These are phyloP conservation scores for Cotesia congregata DNA, from an alignment of 2,888 invertebrate species.

Conservation along the genomic window DNA sequence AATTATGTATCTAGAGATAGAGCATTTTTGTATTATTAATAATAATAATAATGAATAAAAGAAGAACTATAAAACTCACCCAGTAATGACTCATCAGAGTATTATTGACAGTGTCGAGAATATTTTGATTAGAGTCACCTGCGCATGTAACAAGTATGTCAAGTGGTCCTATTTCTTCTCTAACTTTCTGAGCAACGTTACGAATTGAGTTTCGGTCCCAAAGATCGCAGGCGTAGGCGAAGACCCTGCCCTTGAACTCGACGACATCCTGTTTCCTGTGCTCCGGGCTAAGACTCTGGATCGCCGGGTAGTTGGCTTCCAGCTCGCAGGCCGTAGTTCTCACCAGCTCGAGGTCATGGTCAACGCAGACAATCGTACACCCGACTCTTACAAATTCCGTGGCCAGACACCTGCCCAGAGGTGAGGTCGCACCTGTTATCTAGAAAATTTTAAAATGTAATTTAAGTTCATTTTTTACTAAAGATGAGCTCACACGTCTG, in stretches of 20 bases:
- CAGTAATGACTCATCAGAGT: slow-evolving; percentile 67
- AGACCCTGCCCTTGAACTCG: slow-evolving; percentile 43
- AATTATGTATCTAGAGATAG: too few species aligned
- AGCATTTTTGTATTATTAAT: neutral
- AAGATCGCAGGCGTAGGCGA: slow-evolving; percentile 59
- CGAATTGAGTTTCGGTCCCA: slow-evolving; percentile 56
- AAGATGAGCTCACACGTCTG: neutral
- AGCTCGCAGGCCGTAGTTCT: slow-evolving; percentile 49
- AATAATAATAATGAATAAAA: slow-evolving; percentile 6
- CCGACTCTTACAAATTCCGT: slow-evolving; percentile 61
- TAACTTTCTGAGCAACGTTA: slow-evolving; percentile 55
- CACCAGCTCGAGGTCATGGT: slow-evolving; percentile 51
- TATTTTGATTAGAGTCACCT: slow-evolving; percentile 53
- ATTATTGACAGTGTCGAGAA: slow-evolving; percentile 59
- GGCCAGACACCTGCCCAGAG: slow-evolving; percentile 58
- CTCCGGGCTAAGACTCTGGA: slow-evolving; percentile 48
- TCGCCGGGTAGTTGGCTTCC: slow-evolving; percentile 37
- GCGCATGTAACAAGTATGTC: slow-evolving; percentile 64
- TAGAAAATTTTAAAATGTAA: neutral
- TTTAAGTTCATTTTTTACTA: too few species aligned
- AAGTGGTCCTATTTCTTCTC: slow-evolving; percentile 59
- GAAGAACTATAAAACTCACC: slow-evolving; percentile 50
- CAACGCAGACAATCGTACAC: slow-evolving; percentile 63
- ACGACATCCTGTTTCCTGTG: slow-evolving; percentile 49
- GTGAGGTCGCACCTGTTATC: slow-evolving; percentile 61